Conservation (phyloP, 2,888 invertebrate species). For the Campoletis raptor region DNA sequence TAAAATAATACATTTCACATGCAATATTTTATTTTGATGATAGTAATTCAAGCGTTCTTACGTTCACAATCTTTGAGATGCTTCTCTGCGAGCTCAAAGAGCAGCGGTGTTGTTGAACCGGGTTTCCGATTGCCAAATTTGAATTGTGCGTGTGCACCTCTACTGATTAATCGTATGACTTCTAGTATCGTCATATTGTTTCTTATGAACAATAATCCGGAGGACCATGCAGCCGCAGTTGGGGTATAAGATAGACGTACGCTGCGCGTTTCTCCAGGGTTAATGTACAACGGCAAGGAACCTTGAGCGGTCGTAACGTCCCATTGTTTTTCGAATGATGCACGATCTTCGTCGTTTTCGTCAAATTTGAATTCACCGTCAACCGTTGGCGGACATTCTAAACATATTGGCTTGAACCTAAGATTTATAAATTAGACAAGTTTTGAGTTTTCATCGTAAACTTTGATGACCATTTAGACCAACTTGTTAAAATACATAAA, state of each 20-base stretch:
- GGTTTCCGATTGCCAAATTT: slow-evolving; percentile 95
- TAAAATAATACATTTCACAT: neutral
- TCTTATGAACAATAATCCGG: slow-evolving; percentile 82
- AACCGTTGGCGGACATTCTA: slow-evolving; percentile 77
- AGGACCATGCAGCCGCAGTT: slow-evolving; percentile 76
- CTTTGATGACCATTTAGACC: neutral
- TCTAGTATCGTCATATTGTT: slow-evolving; percentile 98
- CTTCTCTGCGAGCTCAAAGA: slow-evolving; percentile 92
- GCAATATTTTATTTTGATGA: neutral
- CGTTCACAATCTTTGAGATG: slow-evolving; percentile 88
- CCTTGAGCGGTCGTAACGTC: slow-evolving; percentile 76
- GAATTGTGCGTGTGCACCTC: slow-evolving; percentile 94
- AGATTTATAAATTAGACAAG: slow-evolving; percentile 6
- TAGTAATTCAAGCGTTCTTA: slow-evolving; percentile 78
- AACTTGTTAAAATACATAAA: neutral
- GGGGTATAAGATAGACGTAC: slow-evolving; percentile 81
- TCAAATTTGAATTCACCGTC: slow-evolving; percentile 81
- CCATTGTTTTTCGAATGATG: slow-evolving; percentile 79
- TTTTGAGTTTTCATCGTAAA: neutral
- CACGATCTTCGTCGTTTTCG: slow-evolving; percentile 73
- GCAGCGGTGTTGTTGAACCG: slow-evolving; percentile 90
- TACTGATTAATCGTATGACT: slow-evolving; percentile 92
- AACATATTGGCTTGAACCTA: slow-evolving; percentile 81
- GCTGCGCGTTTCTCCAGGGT: slow-evolving; percentile 78
- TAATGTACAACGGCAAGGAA: slow-evolving; percentile 79